Base-by-base conservation (phyloP, 1,140 invertebrate genomes). In the Hesperophylax magnus region DNA sequence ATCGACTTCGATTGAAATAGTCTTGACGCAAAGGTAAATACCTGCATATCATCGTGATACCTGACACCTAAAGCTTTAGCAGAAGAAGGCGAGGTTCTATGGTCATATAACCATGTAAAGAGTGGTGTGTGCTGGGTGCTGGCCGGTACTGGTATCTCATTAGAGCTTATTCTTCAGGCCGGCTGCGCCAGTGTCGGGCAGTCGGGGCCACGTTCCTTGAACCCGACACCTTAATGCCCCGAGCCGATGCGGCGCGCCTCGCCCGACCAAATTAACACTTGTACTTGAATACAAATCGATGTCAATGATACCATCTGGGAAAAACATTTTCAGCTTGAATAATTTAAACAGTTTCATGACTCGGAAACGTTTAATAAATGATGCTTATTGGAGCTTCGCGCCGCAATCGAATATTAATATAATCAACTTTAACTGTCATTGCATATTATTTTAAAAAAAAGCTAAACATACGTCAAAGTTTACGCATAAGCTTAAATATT, bases 241-340 rank as follows among this genome's bases (percentile, higher is more conserved):
- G 63, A 47, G 71, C 71, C 71, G 71, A 54, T 39, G 17, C 39
- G 39, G 39, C 39, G 22, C 54, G 54, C n/a, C 71, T 58, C 71
- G 52, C 52, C 24, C 71, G 71, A 75, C 71, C 71, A 75, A 75
- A 75, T 75, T 75, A 75, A 75, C 71, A 75, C 71, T 75, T 58
- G 52, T 75, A 56, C 71, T 56, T 27, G 71, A 75, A 75, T 75
- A 75, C 71, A 75, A 75, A 75, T 75, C 71, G 71, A 75, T 75
- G 67, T 75, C 53, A 39, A 22, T 58, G 71, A 54, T 58, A 75
- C 54, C 71, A 75, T 75, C 71, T 56, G 67, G 22, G 27, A 34
- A 31, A 18, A 34, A 67, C 22, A 22, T 71, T 71, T 71, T 52
- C 67, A 71, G 39, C 18, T 17, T 52, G 31, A 71, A 71, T 52